Base-by-base conservation (phyloP, 2,113 vertebrate genomes). In the Tauraco erythrolophus region DNA sequence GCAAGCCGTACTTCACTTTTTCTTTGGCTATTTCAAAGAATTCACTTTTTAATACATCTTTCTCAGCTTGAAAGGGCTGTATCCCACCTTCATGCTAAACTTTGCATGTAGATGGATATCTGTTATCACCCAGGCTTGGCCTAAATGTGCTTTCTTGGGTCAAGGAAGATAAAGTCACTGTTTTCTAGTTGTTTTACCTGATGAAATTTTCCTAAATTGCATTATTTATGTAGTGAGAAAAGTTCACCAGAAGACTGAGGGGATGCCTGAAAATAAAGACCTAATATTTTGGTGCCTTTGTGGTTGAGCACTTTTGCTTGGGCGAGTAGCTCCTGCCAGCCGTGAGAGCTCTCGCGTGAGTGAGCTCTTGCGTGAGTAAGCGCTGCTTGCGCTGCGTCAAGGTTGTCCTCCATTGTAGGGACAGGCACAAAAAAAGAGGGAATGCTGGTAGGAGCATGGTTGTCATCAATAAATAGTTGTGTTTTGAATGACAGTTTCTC, bases 141-240 rank as follows among this genome's bases (percentile, higher is more conserved):
- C 64, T 78, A 53, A 82, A 71, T 33, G 4, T 75, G 19, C n/a
- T 91, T 88, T 58, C 45, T 68, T 85, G n/a, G 58, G 35, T 80
- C 14, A 69, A 72, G 78, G 45, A 69, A 65, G 74, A 45, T 45
- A 37, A 76, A 85, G 19, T 66, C 92, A n/a, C 45, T 54, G 18
- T 68, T 88, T 84, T 48, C 75, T 90, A 68, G 78, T 61, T 91
- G 76, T 70, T 94, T 85, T 81, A 37, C 24, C 23, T 53, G 58
- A 91, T 89, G 28, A 89, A 78, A 89, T 69, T 76, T 89, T 94
- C n/a, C 50, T 83, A 93, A 88, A 83, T 57, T 83, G 33, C 33
- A 65, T 89, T 92, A 61, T 88, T 91, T 94, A 33, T 69, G 14
- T 61, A 11, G 45, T 35, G 66, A 68, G 58, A 58, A 54, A 80